Evolutionary conservation across 1,140 invertebrate genomes (phyloP).

Genomic region (Drosophila tsacasi): DNA sequence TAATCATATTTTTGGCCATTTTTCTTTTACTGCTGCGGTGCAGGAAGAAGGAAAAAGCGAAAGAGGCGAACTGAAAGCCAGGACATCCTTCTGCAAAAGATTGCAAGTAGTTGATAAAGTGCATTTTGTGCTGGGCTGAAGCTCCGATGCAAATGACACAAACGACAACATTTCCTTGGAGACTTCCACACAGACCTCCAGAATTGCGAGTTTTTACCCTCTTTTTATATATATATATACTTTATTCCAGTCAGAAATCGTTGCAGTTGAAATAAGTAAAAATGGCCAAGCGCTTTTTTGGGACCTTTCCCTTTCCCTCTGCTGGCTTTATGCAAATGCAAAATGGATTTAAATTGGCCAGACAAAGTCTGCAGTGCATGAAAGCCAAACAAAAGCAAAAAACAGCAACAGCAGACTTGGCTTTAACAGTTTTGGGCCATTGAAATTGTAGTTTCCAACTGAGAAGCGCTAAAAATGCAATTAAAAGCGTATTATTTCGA

Average conservation of each 20-base stretch:
- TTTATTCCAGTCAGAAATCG: slow-evolving; percentile 32
- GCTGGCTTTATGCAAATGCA: slow-evolving; percentile 52
- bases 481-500: slow-evolving; percentile 60
- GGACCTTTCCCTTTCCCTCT: slow-evolving; percentile 7
- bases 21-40: slow-evolving; percentile 33
- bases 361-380: slow-evolving; percentile 42
- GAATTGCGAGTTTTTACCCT: background rate
- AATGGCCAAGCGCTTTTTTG: slow-evolving; percentile 36
- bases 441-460: slow-evolving; percentile 42
- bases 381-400: slow-evolving; percentile 29
- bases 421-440: slow-evolving; percentile 55
- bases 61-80: slow-evolving; percentile 25
- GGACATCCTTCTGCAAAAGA: slow-evolving; percentile 42
- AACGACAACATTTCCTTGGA: slow-evolving; percentile 56
- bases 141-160: slow-evolving; percentile 53
- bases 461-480: slow-evolving; percentile 57
- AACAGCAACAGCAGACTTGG: slow-evolving; percentile 8
- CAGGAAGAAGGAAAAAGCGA: slow-evolving; percentile 3
- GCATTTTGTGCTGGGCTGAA: slow-evolving; percentile 59
- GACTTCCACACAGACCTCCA: slow-evolving; percentile 5
- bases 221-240: background rate
- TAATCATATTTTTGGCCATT: slow-evolving; percentile 48
- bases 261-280: slow-evolving; percentile 58
- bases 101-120: slow-evolving; percentile 72
- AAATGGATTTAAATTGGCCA: slow-evolving; percentile 62